phyloP scores from a whole-genome alignment of 2,797 vertebrate species.

The Propithecus perrieri region DNA sequence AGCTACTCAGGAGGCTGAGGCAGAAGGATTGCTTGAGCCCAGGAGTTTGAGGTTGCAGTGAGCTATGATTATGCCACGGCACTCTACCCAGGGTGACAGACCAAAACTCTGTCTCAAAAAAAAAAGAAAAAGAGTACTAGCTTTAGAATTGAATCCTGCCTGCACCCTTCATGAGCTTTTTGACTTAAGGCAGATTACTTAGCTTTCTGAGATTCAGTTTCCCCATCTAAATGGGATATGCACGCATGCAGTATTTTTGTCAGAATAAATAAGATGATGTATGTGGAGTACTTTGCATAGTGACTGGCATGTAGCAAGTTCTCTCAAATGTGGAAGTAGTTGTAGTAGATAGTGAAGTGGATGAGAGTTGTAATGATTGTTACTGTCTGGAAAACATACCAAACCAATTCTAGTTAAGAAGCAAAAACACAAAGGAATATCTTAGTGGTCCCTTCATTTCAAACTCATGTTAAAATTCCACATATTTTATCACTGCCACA shows the following conservation, averaged over 20 bases:
- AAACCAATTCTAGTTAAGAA: not conserved
- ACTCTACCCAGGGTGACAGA: too few species aligned
- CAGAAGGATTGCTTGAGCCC: too few species aligned
- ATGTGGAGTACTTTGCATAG: not conserved
- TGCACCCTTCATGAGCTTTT: not conserved
- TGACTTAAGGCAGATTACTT: not conserved
- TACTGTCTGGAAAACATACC: not conserved
- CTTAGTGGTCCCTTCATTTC: not conserved
- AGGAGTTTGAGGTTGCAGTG: too few species aligned
- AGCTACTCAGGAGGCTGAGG: too few species aligned
- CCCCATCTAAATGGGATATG: not conserved
- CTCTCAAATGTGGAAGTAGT: not conserved
- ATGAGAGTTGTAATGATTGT: not conserved
- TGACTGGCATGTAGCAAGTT: not conserved
- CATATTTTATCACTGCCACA: not conserved
- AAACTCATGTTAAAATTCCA: not conserved
- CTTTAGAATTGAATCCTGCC: not conserved
- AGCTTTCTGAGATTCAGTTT: not conserved
- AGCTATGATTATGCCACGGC: too few species aligned
- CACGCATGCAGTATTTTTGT: not conserved
- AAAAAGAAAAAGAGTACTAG: not conserved
- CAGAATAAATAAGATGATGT: not conserved
- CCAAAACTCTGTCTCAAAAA: too few species aligned
- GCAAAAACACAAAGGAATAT: not conserved
- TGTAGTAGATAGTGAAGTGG: not conserved